Evolutionary conservation across 2,888 invertebrate genomes (phyloP).

Genomic region (Hermaeophaga mercurialis): DNA sequence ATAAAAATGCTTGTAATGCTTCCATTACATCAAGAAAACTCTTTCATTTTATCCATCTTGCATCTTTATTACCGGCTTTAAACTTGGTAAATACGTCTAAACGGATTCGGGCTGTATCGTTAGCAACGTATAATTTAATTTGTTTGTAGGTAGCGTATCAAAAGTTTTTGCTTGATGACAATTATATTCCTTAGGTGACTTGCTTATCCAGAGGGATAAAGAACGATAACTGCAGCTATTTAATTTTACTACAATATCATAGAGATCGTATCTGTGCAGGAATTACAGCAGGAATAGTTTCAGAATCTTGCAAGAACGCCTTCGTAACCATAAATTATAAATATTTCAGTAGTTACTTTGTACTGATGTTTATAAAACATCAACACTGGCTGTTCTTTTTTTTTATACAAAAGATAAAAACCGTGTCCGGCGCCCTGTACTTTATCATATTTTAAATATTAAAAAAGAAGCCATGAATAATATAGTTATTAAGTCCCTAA

Average conservation of each 20-base stretch:
- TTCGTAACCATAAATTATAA: too few relatives aligned
- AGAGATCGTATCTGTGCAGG: background rate
- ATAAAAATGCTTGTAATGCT: slow-evolving; percentile 3
- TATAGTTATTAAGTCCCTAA: too few relatives aligned
- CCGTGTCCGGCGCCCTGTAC: too few relatives aligned
- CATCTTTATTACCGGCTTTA: slow-evolving; percentile 28
- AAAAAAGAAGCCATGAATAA: too few relatives aligned
- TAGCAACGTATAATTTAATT: slow-evolving; percentile 23
- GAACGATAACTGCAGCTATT: background rate
- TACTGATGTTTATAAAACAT: too few relatives aligned
- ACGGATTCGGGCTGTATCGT: slow-evolving; percentile 6
- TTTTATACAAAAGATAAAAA: too few relatives aligned
- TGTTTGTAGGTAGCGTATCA: slow-evolving; percentile 29
- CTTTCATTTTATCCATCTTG: slow-evolving; percentile 17
- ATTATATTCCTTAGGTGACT: slow-evolving; percentile 27
- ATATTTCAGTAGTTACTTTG: too few relatives aligned
- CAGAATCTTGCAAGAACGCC: too few relatives aligned
- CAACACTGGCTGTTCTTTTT: too few relatives aligned
- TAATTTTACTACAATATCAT: slow-evolving; percentile 1
- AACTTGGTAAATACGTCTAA: slow-evolving; percentile 18
- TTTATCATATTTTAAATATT: too few relatives aligned
- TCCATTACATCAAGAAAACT: slow-evolving; percentile 26
- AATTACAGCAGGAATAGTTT: background rate
- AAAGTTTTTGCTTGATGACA: slow-evolving; percentile 29
- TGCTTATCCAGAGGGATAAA: slow-evolving; percentile 9